Conservation (phyloP, 1,140 invertebrate species). For the Scaptomyza pallida region DNA sequence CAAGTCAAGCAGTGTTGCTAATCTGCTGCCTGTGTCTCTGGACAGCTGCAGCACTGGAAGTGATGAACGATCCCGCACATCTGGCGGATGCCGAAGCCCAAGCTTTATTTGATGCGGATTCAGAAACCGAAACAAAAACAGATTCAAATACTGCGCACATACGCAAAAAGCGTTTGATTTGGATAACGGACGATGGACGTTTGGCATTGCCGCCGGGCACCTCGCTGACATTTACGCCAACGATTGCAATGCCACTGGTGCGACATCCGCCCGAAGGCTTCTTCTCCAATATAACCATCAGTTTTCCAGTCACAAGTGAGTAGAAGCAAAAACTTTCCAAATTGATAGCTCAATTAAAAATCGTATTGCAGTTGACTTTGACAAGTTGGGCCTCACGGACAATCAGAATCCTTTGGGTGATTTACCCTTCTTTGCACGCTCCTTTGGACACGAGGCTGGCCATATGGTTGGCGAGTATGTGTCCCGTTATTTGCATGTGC, state of each 20-base stretch:
- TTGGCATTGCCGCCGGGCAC: slow-evolving; percentile 92
- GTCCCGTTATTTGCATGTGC: slow-evolving; percentile 87
- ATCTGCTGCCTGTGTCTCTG: slow-evolving; percentile 15
- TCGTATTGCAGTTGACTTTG: slow-evolving; percentile 89
- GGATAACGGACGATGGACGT: slow-evolving; percentile 92
- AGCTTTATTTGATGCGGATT: slow-evolving; percentile 19
- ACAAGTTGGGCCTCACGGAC: slow-evolving; percentile 92
- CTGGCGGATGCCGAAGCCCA: slow-evolving; percentile 57
- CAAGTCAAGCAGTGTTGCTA: slow-evolving; percentile 4
- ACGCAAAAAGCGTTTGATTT: slow-evolving; percentile 91
- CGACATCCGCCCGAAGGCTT: slow-evolving; percentile 93
- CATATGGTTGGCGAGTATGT: slow-evolving; percentile 89
- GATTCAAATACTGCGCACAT: slow-evolving; percentile 86
- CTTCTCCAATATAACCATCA: slow-evolving; percentile 92
- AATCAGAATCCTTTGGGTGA: slow-evolving; percentile 93
- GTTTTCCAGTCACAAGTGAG: slow-evolving; percentile 94
- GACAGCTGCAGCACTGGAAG: slow-evolving; percentile 36
- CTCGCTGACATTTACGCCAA: slow-evolving; percentile 91
- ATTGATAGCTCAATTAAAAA: slow-evolving; percentile 41
- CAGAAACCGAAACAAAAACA: slow-evolving; percentile 50
- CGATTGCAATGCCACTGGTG: slow-evolving; percentile 91
- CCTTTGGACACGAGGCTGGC: slow-evolving; percentile 89
- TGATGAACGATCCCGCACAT: slow-evolving; percentile 48
- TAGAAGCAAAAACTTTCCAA: slow-evolving; percentile 53
- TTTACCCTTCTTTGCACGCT: slow-evolving; percentile 89